phyloP scores from a whole-genome alignment of 2,888 invertebrate genomes.

The Drosophila peninsularis region DNA sequence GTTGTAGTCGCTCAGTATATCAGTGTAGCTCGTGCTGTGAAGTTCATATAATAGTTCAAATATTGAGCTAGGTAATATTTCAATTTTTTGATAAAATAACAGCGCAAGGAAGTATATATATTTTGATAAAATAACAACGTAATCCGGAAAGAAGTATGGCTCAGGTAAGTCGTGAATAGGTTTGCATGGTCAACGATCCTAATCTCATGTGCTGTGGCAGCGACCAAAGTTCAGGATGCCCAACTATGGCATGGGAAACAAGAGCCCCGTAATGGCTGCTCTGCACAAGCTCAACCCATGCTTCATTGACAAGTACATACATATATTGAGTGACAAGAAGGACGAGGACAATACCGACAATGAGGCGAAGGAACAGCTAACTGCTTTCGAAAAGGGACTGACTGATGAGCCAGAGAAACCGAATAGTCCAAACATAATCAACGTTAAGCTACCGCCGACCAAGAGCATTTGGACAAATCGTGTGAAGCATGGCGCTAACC shows the following conservation, averaged over 20 bases:
- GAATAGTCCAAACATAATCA: neutral
- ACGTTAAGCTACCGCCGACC: neutral
- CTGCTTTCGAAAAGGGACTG: neutral
- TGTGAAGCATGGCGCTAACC: neutral
- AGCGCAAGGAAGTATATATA: neutral
- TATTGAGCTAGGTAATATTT: neutral
- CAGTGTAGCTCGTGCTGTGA: neutral
- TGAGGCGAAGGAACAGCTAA: accelerated
- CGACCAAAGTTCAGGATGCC: slow-evolving; percentile 18
- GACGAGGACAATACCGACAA: too few species aligned
- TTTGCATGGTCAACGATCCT: neutral
- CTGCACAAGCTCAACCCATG: slow-evolving; percentile 23
- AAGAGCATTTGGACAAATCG: slow-evolving; percentile 4
- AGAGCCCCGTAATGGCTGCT: slow-evolving; percentile 5
- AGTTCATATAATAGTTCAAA: neutral
- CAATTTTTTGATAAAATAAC: neutral
- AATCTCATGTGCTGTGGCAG: slow-evolving; percentile 8
- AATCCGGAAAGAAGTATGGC: neutral
- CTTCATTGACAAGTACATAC: slow-evolving; percentile 9
- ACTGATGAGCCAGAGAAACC: neutral
- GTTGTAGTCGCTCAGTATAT: neutral
- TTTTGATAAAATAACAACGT: neutral
- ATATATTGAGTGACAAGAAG: neutral
- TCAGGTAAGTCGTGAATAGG: slow-evolving; percentile 12
- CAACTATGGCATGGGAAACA: slow-evolving; percentile 18